Evolutionary conservation across 2,113 vertebrate species (phyloP), one percentile per base, ranked within the genome.

Genomic region (Notiomystis cincta): DNA sequence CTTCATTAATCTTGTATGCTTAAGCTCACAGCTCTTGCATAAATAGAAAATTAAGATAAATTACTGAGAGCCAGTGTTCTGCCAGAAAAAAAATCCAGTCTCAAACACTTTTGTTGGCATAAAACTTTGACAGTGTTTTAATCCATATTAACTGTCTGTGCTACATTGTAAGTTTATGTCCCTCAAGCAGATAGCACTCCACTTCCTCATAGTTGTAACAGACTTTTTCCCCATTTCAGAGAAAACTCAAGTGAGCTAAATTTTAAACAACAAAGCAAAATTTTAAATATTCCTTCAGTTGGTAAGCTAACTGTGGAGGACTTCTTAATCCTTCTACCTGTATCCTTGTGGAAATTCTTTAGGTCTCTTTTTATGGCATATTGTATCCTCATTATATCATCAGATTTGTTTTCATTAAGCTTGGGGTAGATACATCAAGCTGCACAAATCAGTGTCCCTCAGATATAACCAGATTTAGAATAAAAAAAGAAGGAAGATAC

Each of bases 21-120:
- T 83, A 81, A 67, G 66, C 35, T 94, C 72, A 69, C 87, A 92
- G 66, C 60, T 95, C 53, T 62, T 92, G 65, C 21, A 65, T 62
- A 96, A 94, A 73, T 15, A 71, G 66, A 81, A 75, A 65, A 93
- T 95, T 80, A 91, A 78, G 95, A 95, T 90, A 93, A 90, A 97
- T 93, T 85, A 90, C 67, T 48, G 53, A 65, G 54, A 87, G 40
- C 33, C 30, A 7, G 38, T 53, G 25, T 64, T 81, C 86, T 66
- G 44, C 83, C 73, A 75, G 73, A 60, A 76, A 69, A 95, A 90
- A 96, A 87, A 10, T n/a, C n/a, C 62, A 70, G 21, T 24, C 37
- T 78, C 54, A 53, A 13, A 19, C 6, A 45, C 13, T 53, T 80
- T 70, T 64, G 57, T 53, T 89, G 79, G 47, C 67, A 57, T 66